Percentiles rank a stretch among this genome's conserved stretches.
phyloP scores from a whole-genome alignment of 2,888 invertebrate species.

The Entomobrya proxima region DNA sequence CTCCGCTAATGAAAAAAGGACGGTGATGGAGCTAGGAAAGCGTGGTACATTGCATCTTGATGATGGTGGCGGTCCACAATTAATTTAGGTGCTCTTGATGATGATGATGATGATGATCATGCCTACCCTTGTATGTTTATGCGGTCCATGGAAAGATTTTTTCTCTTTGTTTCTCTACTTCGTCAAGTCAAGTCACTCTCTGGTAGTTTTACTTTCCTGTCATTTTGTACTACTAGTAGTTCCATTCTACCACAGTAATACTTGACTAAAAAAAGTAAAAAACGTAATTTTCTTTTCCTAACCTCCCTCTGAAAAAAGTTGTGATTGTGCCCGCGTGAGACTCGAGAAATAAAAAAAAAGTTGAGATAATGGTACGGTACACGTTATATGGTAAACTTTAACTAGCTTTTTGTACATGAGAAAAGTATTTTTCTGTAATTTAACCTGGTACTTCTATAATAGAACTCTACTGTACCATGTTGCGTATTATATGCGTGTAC shows the following conservation, averaged over 20 bases:
- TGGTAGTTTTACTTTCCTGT: background rate
- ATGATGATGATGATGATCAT: background rate
- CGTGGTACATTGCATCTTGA: background rate
- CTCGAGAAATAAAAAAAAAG: constrained; percentile 3
- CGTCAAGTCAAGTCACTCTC: background rate
- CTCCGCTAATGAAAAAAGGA: constrained; percentile 59
- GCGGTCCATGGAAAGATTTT: background rate
- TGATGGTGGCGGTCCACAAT: constrained; percentile 53
- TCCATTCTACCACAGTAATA: too few species aligned
- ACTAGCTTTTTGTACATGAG: background rate
- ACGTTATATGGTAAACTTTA: background rate
- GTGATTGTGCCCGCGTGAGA: background rate
- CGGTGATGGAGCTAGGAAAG: constrained; percentile 14
- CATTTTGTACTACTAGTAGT: background rate
- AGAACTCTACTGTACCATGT: background rate
- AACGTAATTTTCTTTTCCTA: constrained; percentile 21
- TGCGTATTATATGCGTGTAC: background rate
- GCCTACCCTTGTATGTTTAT: background rate
- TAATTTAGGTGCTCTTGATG: constrained; percentile 58
- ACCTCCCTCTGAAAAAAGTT: constrained; percentile 39
- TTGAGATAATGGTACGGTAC: background rate
- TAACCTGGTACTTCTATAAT: constrained; percentile 43
- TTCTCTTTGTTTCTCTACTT: too few species aligned
- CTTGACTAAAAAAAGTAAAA: background rate
- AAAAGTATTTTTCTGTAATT: constrained; percentile 33